These are phyloP conservation scores for Amphipyra tragopoginis DNA, from an alignment of 2,888 invertebrate species.

Conservation along the genomic window DNA sequence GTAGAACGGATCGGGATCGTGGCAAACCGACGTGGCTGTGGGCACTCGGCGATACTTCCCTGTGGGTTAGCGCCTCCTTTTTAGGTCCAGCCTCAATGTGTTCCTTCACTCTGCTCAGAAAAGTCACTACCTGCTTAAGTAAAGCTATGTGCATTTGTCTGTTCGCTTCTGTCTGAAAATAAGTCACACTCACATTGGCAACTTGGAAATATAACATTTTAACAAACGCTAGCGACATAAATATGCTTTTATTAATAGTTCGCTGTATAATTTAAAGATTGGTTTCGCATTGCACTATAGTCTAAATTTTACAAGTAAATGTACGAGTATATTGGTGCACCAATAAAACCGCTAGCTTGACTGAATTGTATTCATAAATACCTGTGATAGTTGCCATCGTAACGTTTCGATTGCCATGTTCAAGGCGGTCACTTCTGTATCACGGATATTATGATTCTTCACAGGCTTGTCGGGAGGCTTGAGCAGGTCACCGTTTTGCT, in stretches of 20 bases:
- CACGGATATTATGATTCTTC: slow-evolving; percentile 69
- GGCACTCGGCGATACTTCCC: slow-evolving; percentile 62
- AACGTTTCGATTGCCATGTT: slow-evolving; percentile 92
- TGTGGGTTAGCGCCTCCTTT: slow-evolving; percentile 62
- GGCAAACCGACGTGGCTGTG: slow-evolving; percentile 78
- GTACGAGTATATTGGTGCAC: slow-evolving; percentile 74
- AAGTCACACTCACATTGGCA: slow-evolving; percentile 65
- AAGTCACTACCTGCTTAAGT: slow-evolving; percentile 92
- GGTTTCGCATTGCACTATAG: slow-evolving; percentile 54
- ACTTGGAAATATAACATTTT: slow-evolving; percentile 15
- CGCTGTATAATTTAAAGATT: slow-evolving; percentile 38
- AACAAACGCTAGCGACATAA: slow-evolving; percentile 28
- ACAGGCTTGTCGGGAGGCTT: slow-evolving; percentile 70
- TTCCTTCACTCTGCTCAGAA: slow-evolving; percentile 92
- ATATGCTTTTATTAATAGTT: slow-evolving; percentile 50
- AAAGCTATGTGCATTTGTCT: slow-evolving; percentile 93
- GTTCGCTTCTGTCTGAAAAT: slow-evolving; percentile 92
- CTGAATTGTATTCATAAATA: slow-evolving; percentile 66
- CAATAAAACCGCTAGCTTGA: slow-evolving; percentile 55
- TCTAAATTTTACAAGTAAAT: slow-evolving; percentile 5
- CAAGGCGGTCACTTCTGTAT: slow-evolving; percentile 85
- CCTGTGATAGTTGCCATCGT: slow-evolving; percentile 93
- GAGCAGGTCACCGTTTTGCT: slow-evolving; percentile 71
- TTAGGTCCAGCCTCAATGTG: slow-evolving; percentile 84
- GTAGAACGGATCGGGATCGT: slow-evolving; percentile 81